Conservation (phyloP, 2,888 invertebrate genomes). For the Rhagophthalmus giganteus region DNA sequence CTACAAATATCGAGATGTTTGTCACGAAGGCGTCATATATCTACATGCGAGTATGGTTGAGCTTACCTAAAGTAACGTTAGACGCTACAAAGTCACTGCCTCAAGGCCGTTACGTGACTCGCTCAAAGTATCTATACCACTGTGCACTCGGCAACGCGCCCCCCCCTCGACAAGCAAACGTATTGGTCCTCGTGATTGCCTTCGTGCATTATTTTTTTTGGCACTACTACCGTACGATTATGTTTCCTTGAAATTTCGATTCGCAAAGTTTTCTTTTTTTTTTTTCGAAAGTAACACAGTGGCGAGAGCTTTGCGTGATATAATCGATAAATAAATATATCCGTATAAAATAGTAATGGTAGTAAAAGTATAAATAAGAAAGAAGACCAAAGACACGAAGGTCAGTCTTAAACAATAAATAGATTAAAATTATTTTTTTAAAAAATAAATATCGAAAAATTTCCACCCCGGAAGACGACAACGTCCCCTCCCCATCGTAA, state of each 20-base stretch:
- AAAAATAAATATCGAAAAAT: conserved; percentile 12
- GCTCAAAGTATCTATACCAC: conserved; percentile 21
- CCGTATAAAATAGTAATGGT: conserved; percentile 10
- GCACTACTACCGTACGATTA: too few relatives aligned
- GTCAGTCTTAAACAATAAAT: conserved; percentile 25
- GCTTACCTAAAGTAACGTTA: conserved; percentile 31
- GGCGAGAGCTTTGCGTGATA: conserved; percentile 16
- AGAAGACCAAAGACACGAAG: conserved; percentile 1
- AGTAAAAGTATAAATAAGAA: conserved; percentile 6
- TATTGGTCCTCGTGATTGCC: not conserved
- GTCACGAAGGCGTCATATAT: conserved; percentile 42
- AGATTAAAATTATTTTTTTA: conserved; percentile 9
- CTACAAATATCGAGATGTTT: conserved; percentile 50
- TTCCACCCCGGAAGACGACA: too few relatives aligned
- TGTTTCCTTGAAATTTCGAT: too few relatives aligned
- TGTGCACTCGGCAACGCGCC: too few relatives aligned
- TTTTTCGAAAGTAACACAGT: conserved; percentile 15
- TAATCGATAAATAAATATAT: conserved; percentile 29
- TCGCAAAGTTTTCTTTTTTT: conserved; percentile 10
- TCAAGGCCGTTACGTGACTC: conserved; percentile 27
- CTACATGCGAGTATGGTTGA: conserved; percentile 49
- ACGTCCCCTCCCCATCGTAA: too few relatives aligned
- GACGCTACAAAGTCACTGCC: conserved; percentile 32
- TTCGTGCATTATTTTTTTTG: conserved; percentile 14
- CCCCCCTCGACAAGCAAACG: too few relatives aligned